Percentiles rank a stretch among this genome's conserved stretches.
Conservation (phyloP, 2,888 invertebrate genomes). For the Nemotelus nigrinus region DNA sequence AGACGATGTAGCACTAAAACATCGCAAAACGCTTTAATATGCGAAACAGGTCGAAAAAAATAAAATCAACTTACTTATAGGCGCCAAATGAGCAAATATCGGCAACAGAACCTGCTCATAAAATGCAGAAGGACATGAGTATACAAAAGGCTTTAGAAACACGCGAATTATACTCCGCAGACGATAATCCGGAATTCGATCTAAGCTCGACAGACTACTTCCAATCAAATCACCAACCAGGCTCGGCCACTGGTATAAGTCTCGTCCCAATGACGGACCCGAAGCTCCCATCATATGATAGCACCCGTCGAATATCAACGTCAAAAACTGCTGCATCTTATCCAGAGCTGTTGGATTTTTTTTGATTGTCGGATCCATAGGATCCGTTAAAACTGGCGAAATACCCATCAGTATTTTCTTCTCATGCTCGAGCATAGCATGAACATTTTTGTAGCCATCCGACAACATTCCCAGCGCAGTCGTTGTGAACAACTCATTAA, state of each 20-base stretch:
- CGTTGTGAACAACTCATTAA: constrained; percentile 83
- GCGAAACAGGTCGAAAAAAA: not conserved
- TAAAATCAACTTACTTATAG: constrained; percentile 75
- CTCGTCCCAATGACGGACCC: constrained; percentile 82
- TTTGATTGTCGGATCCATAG: constrained; percentile 65
- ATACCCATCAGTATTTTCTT: constrained; percentile 79
- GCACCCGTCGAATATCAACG: constrained; percentile 82
- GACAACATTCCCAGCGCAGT: constrained; percentile 73
- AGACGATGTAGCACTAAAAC: constrained; percentile 73
- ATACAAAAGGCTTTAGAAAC: constrained; percentile 86
- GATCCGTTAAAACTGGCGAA: constrained; percentile 64
- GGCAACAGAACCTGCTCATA: constrained; percentile 81
- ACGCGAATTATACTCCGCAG: constrained; percentile 83
- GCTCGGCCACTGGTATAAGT: constrained; percentile 82
- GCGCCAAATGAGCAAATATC: constrained; percentile 79
- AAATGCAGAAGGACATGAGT: constrained; percentile 85
- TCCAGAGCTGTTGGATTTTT: constrained; percentile 72
- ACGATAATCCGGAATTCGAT: constrained; percentile 85
- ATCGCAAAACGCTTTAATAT: constrained; percentile 31
- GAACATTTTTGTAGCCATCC: constrained; percentile 74
- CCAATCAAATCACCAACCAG: constrained; percentile 78
- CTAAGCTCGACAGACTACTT: constrained; percentile 66
- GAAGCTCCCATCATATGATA: constrained; percentile 83
- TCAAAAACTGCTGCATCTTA: constrained; percentile 86
- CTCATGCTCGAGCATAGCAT: constrained; percentile 80